Base-by-base conservation (phyloP, 2,888 invertebrate genomes). In the Azorinus chamasolen region DNA sequence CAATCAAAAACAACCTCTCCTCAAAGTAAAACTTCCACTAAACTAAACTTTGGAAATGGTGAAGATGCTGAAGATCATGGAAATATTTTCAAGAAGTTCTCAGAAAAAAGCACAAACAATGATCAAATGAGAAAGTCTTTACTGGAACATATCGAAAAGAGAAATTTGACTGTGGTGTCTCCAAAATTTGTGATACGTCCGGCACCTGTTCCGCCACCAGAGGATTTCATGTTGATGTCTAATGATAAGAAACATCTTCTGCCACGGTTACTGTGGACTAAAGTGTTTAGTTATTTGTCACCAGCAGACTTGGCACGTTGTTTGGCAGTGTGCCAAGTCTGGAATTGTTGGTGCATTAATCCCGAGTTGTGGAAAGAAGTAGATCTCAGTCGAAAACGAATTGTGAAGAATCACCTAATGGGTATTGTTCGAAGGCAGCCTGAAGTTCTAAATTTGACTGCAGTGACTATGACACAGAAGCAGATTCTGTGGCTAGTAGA, bases 401-500 rank as follows among this genome's bases (percentile, higher is more conserved):
- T 84, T 94, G 96, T 65, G 95, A 96, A 96, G 1, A 95, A 95
- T 1, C 95, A 96, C 88, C 92, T 97, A 66, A 95, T 96, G 20
- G 97, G 97, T 10, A 96, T 98, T 81, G 97, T 97, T 41, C 95
- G 97, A 5, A 95, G 98, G 0, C 98, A 98, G 92, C 98, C 98
- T 0, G 95, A 96, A 81, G 95, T 95, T 62, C 94, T 98, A n/a
- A 95, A 96, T 25, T 94, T 98, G 50, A 96, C 97, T 93, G 97
- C 97, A 97, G 97, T 97, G 83, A 96, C 96, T 84, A 95, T 98
- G 72, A 97, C 97, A 32, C 95, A 97, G 87, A 95, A 96, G 62
- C 98, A 98, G 92, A 94, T 98, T n/a, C 95, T 96, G 0, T 98
- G 98, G 98, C 93, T 98, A n/a, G 95, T 98, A 25, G 95, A 96